Evolutionary conservation across 1,140 invertebrate species (phyloP).

Genomic region (Hyposmocoma kahamanoa): DNA sequence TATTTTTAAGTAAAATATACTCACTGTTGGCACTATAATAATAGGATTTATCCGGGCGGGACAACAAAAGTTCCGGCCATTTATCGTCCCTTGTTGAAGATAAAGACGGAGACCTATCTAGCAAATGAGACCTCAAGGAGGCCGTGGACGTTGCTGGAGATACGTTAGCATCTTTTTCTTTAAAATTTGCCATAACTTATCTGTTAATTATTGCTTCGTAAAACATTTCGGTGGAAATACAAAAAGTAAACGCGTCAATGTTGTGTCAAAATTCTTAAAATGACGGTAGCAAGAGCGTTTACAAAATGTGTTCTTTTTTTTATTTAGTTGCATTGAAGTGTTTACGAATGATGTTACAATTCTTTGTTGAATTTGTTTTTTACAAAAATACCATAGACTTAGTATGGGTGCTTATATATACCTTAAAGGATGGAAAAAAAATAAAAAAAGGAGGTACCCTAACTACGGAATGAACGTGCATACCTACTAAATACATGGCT

Average conservation of each 20-base stretch:
- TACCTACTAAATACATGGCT: no score
- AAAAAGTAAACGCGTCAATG: slow-evolving; percentile 22
- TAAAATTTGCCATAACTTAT: slow-evolving; percentile 38
- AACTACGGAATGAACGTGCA: no score
- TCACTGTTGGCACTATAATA: slow-evolving; percentile 57
- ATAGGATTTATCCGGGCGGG: slow-evolving; percentile 53
- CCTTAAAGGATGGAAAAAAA: no score
- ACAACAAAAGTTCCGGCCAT: slow-evolving; percentile 64
- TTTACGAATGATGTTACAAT: no score
- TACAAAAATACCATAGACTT: no score
- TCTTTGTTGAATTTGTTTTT: no score
- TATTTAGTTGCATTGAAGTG: no score
- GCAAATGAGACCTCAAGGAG: slow-evolving; percentile 41
- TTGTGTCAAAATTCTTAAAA: slow-evolving; percentile 17
- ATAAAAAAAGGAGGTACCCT: no score
- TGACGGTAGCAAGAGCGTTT: neutral
- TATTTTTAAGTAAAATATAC: slow-evolving; percentile 20
- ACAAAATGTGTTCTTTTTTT: no score
- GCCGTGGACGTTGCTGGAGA: slow-evolving; percentile 50
- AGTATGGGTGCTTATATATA: no score
- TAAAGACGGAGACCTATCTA: slow-evolving; percentile 52
- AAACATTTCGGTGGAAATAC: slow-evolving; percentile 18
- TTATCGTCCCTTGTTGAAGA: slow-evolving; percentile 55
- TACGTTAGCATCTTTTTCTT: slow-evolving; percentile 40
- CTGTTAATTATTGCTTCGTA: slow-evolving; percentile 16